A percentile compares a stretch with the other conserved stretches of the same genome.
Evolutionary conservation across 30 jellyfish, hydroid and myxozoan species (phyloP).

Genomic region (Rhopilema esculentum): DNA sequence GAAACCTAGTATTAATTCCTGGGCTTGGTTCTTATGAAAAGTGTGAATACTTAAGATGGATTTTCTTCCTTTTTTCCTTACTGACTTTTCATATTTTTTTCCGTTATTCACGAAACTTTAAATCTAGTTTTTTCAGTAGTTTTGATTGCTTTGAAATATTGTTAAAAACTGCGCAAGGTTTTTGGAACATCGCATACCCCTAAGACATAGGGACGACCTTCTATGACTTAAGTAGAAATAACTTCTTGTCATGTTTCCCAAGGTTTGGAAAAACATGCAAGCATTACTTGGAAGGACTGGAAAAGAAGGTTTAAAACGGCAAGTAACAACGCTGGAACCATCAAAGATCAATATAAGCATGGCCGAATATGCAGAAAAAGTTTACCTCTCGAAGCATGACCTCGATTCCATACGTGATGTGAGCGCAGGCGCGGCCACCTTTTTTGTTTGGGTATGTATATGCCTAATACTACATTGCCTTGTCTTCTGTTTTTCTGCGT

Average conservation of each 20-base stretch:
- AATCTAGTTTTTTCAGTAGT: too few species aligned
- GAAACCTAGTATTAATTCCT: too few species aligned
- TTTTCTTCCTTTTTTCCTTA: background rate
- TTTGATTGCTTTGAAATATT: background rate
- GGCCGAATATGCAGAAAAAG: slow-evolving; percentile 80
- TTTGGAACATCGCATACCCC: too few species aligned
- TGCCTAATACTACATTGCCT: background rate
- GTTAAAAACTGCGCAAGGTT: too few species aligned
- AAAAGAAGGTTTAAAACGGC: slow-evolving; percentile 89
- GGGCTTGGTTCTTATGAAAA: too few species aligned
- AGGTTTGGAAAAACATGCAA: slow-evolving; percentile 94
- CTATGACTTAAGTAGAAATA: background rate
- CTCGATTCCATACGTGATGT: slow-evolving; percentile 83
- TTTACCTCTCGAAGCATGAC: slow-evolving; percentile 76
- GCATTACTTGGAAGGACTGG: slow-evolving; percentile 94
- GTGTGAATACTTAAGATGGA: too few species aligned
- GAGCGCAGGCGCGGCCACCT: slow-evolving; percentile 99
- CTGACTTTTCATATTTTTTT: background rate
- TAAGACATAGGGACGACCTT: too few species aligned
- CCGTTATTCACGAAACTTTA: too few species aligned
- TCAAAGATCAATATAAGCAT: slow-evolving; percentile 56
- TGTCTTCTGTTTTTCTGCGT: background rate
- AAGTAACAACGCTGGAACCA: slow-evolving; percentile 85
- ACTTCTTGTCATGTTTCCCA: background rate
- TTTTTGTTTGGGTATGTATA: slow-evolving; percentile 89